Conservation (phyloP, 2,797 vertebrate genomes). For the Pangasius mekongensis region DNA sequence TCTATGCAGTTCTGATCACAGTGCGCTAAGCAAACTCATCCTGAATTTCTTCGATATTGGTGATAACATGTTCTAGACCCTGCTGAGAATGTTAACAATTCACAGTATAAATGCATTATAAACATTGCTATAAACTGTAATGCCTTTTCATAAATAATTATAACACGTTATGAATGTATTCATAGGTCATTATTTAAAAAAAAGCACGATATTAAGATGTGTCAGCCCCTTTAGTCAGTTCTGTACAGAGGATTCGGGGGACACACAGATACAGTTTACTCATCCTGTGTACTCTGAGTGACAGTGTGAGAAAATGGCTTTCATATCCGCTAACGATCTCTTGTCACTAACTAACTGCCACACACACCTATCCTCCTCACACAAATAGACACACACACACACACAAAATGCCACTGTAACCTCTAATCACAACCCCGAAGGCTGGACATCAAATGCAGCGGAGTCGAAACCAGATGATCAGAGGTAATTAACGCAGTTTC, state of each 20-base stretch:
- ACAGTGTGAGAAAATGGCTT: slow-evolving; percentile 51
- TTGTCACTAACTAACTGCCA: slow-evolving; percentile 65
- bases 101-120: not conserved
- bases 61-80: too few species aligned
- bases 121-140: not conserved
- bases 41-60: not conserved
- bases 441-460: slow-evolving; percentile 99
- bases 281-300: slow-evolving; percentile 63
- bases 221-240: not conserved
- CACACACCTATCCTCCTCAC: slow-evolving; percentile 22
- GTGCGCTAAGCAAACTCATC: not conserved
- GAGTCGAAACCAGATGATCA: slow-evolving; percentile 91
- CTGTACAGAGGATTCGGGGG: not conserved
- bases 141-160: not conserved
- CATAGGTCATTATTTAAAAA: not conserved
- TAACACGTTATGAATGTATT: not conserved
- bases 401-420: slow-evolving; percentile 72
- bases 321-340: slow-evolving; percentile 53
- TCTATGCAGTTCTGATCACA: not conserved
- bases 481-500: slow-evolving; percentile 99
- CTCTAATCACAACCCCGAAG: slow-evolving; percentile 83
- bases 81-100: not conserved
- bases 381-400: slow-evolving; percentile 40
- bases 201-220: not conserved
- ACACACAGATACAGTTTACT: slow-evolving; percentile 64